These are phyloP conservation scores for Melanocharis versteri DNA, from an alignment of 2,113 vertebrate species.

Conservation along the genomic window DNA sequence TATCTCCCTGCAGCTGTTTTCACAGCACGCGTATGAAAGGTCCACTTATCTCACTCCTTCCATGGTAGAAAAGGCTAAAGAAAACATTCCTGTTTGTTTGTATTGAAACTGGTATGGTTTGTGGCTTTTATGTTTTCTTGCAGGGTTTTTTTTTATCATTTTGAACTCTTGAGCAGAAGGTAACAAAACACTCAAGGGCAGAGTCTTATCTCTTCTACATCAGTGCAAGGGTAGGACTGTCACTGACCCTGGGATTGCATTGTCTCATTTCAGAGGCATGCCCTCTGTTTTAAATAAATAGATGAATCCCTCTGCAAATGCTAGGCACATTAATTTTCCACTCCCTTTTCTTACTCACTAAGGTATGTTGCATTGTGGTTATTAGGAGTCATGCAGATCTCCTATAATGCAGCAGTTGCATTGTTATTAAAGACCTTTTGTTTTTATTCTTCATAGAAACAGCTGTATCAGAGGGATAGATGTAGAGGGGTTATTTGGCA, in stretches of 20 bases:
- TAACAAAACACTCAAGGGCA: slow-evolving; percentile 1
- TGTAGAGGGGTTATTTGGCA: not conserved
- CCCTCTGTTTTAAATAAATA: not conserved
- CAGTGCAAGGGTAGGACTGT: not conserved
- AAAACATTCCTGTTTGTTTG: slow-evolving; percentile 48
- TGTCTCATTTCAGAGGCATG: not conserved
- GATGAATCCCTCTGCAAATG: not conserved
- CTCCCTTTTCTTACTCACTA: not conserved
- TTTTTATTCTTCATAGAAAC: not conserved
- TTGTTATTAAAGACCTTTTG: not conserved
- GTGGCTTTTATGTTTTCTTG: slow-evolving; percentile 25
- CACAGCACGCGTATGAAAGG: not conserved
- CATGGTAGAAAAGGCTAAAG: not conserved
- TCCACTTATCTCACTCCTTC: not conserved
- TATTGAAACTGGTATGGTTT: slow-evolving; percentile 41
- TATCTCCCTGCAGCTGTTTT: slow-evolving; percentile 33
- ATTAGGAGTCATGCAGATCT: not conserved
- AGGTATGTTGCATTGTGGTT: not conserved
- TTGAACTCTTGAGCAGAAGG: slow-evolving; percentile 11
- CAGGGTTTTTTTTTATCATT: not conserved
- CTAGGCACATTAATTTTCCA: not conserved
- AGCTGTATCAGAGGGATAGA: not conserved
- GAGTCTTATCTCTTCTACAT: not conserved
- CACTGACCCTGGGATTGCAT: not conserved
- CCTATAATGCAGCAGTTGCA: not conserved